Evolutionary conservation across 2,888 invertebrate genomes (phyloP), one percentile per base, ranked within the genome.

Genomic region (Melanostoma scalare): DNA sequence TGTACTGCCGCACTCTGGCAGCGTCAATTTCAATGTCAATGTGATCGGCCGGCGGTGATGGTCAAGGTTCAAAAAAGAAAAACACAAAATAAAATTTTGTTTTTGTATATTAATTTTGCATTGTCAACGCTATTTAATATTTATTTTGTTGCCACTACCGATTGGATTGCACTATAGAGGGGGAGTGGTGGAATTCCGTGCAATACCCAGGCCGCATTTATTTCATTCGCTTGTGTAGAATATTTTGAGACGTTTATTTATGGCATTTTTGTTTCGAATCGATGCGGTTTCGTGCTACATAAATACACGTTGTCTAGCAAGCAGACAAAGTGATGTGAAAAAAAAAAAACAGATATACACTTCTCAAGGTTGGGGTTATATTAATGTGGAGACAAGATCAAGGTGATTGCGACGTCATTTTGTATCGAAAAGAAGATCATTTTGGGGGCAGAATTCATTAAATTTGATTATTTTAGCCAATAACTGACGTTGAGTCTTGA

Each of bases 361-460:
- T 69, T 63, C 78, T 78, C 82, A 82, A 82, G 82, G 82, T 82
- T 78, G 68, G 73, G 82, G 82, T 82, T 82, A 78, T 69, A 78
- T 82, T 72, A 73, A 78, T 20, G 73, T 73, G 78, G 82, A 72
- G 78, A 82, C 82, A 82, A 82, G 82, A 82, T 82, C 82, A 82
- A 82, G 82, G 82, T 73, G 40, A 82, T 69, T 63, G 46, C 36
- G 38, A 71, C 63, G 80, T 60, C 53, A 56, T 56, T 33, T 38
- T n/a, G 42, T 48, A 50, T 50, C 67, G 35, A 58, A 55, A 35
- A 50, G 38, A 69, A 38, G 33, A 53, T 42, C 8, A 40, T 69
- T 76, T 38, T 60, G 58, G 52, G 50, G 52, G 56, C 48, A 52
- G 36, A 78, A 53, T 48, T 48, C 48, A 9, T 56, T 56, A 44